A percentile compares a stretch with the other conserved stretches of the same genome.
Conservation (phyloP, 2,888 invertebrate genomes). For the Boloria euphrosyne region DNA sequence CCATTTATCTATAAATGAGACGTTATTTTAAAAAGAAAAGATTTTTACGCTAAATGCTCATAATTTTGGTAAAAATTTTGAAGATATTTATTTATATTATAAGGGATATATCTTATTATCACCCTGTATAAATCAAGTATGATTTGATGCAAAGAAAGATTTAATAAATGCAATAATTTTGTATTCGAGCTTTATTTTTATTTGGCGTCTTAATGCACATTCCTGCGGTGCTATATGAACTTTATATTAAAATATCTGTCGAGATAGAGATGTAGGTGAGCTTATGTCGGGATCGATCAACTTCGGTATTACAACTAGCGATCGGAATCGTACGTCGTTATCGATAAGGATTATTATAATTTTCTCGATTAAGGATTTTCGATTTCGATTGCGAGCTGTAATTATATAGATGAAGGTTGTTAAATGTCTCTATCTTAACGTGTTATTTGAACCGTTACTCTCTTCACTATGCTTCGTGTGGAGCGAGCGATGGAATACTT, state of each 20-base stretch:
- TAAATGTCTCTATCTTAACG: constrained; percentile 30
- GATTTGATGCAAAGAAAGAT: constrained; percentile 24
- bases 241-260: constrained; percentile 18
- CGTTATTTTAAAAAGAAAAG: constrained; percentile 66
- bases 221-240: constrained; percentile 84
- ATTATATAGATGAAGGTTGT: constrained; percentile 3
- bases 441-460: constrained; percentile 10
- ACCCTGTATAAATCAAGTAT: constrained; percentile 48
- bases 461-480: constrained; percentile 29
- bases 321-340: constrained; percentile 11
- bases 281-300: constrained; percentile 5
- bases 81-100: constrained; percentile 79
- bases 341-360: constrained; percentile 6
- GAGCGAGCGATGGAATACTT: constrained; percentile 50
- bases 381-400: constrained; percentile 12
- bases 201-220: constrained; percentile 77
- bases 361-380: constrained; percentile 13
- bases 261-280: constrained; percentile 20
- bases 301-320: constrained; percentile 7
- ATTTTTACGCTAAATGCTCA: constrained; percentile 80
- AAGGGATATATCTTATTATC: constrained; percentile 61
- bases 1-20: constrained; percentile 78
- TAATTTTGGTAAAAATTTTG: constrained; percentile 79
- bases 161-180: constrained; percentile 23
- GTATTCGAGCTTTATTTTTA: constrained; percentile 36